Percentiles rank a stretch among this genome's conserved stretches.
Evolutionary conservation across 2,113 vertebrate genomes (phyloP).

Genomic region (Vidua macroura): DNA sequence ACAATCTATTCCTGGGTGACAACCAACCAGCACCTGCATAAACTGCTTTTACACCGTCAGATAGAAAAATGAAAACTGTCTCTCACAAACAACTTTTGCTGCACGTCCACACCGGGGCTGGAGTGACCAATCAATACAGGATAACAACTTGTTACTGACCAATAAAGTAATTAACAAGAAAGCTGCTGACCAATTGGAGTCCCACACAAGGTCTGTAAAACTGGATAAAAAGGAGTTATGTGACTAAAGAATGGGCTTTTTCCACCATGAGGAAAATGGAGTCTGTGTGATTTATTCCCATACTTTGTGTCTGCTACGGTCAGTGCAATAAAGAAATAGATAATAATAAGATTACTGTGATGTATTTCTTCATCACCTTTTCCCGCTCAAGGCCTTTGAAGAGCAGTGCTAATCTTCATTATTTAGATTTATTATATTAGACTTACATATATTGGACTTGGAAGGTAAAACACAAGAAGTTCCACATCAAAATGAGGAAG

Average conservation of each 20-base stretch:
- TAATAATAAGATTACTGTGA: not conserved
- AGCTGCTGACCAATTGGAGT: not conserved
- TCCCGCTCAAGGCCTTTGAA: rapidly evolving
- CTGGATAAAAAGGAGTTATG: not conserved
- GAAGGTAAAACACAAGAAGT: not conserved
- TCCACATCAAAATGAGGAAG: not conserved
- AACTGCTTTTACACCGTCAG: not conserved
- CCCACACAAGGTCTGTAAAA: not conserved
- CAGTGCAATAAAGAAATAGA: not conserved
- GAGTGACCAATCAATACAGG: not conserved
- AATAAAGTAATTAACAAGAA: not conserved
- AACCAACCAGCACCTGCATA: not conserved
- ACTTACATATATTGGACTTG: not conserved
- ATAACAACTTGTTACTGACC: not conserved
- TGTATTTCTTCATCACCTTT: not conserved
- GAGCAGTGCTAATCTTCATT: not conserved
- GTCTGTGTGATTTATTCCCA: not conserved
- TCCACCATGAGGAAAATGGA: not conserved
- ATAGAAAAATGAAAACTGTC: not conserved
- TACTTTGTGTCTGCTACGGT: not conserved
- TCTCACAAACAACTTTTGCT: not conserved
- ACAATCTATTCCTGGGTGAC: not conserved
- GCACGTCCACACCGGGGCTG: not conserved
- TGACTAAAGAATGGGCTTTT: not conserved
- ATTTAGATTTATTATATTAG: not conserved